Conservation (phyloP, 2,113 vertebrate genomes). For the Microtus oregoni region DNA sequence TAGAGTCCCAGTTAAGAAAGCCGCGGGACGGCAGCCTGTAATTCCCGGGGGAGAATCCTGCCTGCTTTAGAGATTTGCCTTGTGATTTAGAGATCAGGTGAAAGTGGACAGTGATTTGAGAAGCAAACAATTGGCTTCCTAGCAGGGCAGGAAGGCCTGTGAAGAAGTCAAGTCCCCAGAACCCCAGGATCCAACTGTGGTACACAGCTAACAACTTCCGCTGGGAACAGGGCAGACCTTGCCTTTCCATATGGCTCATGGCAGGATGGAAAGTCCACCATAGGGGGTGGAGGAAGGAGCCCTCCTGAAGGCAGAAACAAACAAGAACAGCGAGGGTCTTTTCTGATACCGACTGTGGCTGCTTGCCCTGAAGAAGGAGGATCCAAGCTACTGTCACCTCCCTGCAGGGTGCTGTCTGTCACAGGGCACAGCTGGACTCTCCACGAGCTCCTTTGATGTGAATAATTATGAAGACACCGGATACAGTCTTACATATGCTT, state of each 20-base stretch:
- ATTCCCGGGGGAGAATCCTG: slow-evolving; percentile 25
- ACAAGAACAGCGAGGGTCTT: slow-evolving; percentile 27
- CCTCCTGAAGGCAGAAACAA: slow-evolving; percentile 52
- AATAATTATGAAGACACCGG: slow-evolving; percentile 48
- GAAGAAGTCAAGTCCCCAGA: slow-evolving; percentile 37
- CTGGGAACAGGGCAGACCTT: slow-evolving; percentile 48
- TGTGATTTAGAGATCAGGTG: slow-evolving; percentile 29
- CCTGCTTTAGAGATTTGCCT: slow-evolving; percentile 60
- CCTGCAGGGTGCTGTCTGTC: slow-evolving; percentile 65
- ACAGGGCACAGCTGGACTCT: slow-evolving; percentile 40
- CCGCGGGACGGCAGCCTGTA: neutral
- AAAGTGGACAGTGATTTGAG: slow-evolving; percentile 63
- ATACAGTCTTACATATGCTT: slow-evolving; percentile 65
- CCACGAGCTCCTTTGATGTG: slow-evolving; percentile 9
- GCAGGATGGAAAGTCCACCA: neutral
- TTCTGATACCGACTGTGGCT: slow-evolving; percentile 61
- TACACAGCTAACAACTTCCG: slow-evolving; percentile 74
- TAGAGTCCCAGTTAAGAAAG: slow-evolving; percentile 18
- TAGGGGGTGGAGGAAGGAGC: slow-evolving; percentile 14
- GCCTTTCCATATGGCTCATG: slow-evolving; percentile 73
- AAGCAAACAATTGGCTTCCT: slow-evolving; percentile 55
- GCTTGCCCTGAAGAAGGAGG: slow-evolving; percentile 22
- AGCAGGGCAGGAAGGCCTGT: slow-evolving; percentile 51
- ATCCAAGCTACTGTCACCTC: slow-evolving; percentile 66
- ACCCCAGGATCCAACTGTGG: slow-evolving; percentile 49